Conservation (phyloP, 2,113 vertebrate genomes). For the Piaya cayana region DNA sequence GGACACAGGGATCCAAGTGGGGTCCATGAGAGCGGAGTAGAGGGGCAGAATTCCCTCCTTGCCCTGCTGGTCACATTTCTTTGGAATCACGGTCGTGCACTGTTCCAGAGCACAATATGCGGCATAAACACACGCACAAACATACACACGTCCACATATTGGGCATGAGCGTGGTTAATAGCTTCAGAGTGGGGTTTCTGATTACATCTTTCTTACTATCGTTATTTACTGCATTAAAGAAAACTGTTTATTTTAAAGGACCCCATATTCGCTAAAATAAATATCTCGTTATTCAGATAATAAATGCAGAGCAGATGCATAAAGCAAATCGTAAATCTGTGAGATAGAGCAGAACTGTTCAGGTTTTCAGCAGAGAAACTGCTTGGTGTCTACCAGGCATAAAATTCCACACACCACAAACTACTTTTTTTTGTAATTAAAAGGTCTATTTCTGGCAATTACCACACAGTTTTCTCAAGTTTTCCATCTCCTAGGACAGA, state of each 20-base stretch:
- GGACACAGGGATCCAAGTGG: too few relatives aligned
- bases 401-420: not conserved
- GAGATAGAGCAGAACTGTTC: not conserved
- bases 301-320: not conserved
- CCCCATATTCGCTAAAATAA: not conserved
- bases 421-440: not conserved
- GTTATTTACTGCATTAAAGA: not conserved
- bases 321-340: not conserved
- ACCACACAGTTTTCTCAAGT: not conserved
- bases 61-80: too few relatives aligned
- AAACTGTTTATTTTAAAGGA: not conserved
- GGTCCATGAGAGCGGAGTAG: too few relatives aligned
- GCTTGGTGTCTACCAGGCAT: not conserved
- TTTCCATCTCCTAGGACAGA: not conserved
- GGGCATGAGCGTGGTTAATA: accelerated
- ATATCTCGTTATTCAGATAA: accelerated
- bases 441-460: not conserved
- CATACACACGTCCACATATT: accelerated
- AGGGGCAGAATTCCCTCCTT: too few relatives aligned
- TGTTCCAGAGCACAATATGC: not conserved
- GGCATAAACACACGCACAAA: not conserved
- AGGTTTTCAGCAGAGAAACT: not conserved
- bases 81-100: not conserved
- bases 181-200: not conserved
- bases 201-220: not conserved